These are phyloP conservation scores for Triplophysa rosa DNA, from an alignment of 2,113 vertebrate species.

Conservation along the genomic window DNA sequence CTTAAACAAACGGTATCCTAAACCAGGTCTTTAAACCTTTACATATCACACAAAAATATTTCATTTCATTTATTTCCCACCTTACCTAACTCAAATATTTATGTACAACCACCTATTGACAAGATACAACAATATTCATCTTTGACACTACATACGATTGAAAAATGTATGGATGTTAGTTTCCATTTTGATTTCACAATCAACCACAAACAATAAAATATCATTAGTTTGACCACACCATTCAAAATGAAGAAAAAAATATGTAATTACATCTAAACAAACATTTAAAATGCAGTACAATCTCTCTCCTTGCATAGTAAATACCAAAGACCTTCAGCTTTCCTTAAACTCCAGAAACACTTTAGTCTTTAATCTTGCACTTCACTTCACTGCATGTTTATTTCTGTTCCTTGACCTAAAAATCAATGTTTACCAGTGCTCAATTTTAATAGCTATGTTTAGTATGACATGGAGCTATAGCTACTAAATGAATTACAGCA, in stretches of 20 bases:
- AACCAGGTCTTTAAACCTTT: background rate
- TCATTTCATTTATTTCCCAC: conserved; percentile 36
- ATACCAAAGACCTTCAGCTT: background rate
- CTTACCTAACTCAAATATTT: background rate
- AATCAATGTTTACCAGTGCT: background rate
- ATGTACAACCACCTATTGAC: conserved; percentile 12
- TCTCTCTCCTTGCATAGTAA: conserved; percentile 36
- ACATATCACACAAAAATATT: background rate
- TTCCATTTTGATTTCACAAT: background rate
- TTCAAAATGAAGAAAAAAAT: background rate
- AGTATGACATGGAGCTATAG: background rate
- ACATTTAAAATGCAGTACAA: background rate
- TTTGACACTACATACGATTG: conserved; percentile 3
- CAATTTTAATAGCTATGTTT: background rate
- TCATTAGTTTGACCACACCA: background rate
- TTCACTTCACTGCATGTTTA: background rate
- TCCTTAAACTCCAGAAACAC: background rate
- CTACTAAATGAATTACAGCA: background rate
- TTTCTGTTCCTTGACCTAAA: background rate
- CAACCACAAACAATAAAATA: conserved; percentile 10
- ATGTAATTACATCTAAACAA: background rate
- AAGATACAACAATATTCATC: conserved; percentile 16
- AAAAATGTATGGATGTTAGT: background rate
- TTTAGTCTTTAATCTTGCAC: background rate
- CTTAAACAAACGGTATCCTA: too few species aligned